phyloP scores from a whole-genome alignment of 2,113 vertebrate genomes.

The Tragelaphus buxtoni region DNA sequence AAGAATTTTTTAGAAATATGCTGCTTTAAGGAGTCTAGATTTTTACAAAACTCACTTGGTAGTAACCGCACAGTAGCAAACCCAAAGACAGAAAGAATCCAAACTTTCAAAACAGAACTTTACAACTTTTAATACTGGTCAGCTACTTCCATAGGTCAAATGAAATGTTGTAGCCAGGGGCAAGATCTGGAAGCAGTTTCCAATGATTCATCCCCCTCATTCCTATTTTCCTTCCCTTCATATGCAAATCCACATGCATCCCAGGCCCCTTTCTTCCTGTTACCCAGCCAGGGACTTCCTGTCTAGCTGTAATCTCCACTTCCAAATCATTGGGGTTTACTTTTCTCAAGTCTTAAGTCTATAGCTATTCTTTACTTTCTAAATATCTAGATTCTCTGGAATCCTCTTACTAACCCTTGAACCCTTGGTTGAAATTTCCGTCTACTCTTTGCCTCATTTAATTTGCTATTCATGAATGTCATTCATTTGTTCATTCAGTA shows the following conservation, averaged over 20 bases:
- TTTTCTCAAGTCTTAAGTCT: background rate
- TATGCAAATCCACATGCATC: background rate
- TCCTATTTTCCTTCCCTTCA: background rate
- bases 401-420: background rate
- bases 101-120: background rate
- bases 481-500: background rate
- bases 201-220: background rate
- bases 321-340: background rate
- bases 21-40: background rate
- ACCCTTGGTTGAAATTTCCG: background rate
- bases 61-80: background rate
- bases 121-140: background rate
- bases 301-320: background rate
- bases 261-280: background rate
- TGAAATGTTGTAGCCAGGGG: background rate
- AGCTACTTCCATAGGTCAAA: background rate
- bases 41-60: background rate
- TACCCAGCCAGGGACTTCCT: background rate
- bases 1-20: background rate
- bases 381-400: background rate
- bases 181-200: background rate
- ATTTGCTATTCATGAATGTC: background rate
- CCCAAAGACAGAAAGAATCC: background rate
- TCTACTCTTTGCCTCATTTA: background rate
- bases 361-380: background rate